Evolutionary conservation across 2,797 vertebrate genomes (phyloP), one percentile per base, ranked within the genome.

Genomic region (Enteromius mattozi): DNA sequence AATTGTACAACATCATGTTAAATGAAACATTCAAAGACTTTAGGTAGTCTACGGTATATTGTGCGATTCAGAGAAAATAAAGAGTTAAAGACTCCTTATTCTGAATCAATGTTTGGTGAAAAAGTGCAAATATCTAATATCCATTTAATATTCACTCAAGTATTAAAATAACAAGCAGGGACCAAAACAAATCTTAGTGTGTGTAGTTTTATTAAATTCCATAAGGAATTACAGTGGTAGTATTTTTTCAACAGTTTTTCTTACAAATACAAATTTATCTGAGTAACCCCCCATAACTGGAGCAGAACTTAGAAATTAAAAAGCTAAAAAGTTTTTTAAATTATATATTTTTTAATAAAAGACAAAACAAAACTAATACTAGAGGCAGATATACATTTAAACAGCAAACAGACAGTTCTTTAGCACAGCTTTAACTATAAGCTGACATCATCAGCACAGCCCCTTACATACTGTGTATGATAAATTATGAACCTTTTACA

Each of bases 181-280:
- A 78, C 49, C 16, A 75, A 63, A 83, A 63, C 79, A 72, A 74
- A 82, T 80, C 76, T 72, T 93, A 95, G 93, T 94, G 91, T 91
- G 91, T 92, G 91, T 94, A 94, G 91, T 94, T 96, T 95, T 96
- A 96, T 95, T 95, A 95, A 63, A 90, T 94, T 92, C 92, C 93
- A 91, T 80, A 82, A 90, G 91, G 93, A 93, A 93, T 94, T 93
- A 94, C 94, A 94, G 92, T 95, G 93, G 93, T 95, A 94, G 93
- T 94, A 90, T 92, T 93, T 89, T 81, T 80, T 79, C 72, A 61
- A 74, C 70, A 74, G 17, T 72, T 77, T 72, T 88, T 80, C 80
- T 77, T 45, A 83, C 84, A 88, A 88, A 90, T 85, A 89, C 82
- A 78, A 37, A 82, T 85, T 72, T 86, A 69, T 87, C 75, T 27